Evolutionary conservation across 2,113 vertebrate species (phyloP).

Genomic region (Apeltes quadracus): DNA sequence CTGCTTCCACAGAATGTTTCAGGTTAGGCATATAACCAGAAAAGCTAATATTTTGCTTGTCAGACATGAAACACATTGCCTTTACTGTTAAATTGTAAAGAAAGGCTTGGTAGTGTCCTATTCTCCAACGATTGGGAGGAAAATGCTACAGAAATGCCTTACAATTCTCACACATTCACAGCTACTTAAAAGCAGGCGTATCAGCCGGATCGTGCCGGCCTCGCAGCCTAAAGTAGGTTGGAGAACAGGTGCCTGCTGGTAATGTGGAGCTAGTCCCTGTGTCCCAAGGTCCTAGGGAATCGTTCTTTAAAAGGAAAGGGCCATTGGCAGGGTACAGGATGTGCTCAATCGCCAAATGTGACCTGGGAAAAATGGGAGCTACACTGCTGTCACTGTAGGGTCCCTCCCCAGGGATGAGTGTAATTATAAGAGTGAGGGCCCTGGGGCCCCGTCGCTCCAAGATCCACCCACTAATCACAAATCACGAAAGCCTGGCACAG

Average conservation of each 20-base stretch:
- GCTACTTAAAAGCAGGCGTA: constrained; percentile 51
- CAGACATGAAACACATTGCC: constrained; percentile 33
- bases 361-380: constrained; percentile 82
- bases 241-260: constrained; percentile 74
- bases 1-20: constrained; percentile 42
- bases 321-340: constrained; percentile 70
- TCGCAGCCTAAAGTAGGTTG: constrained; percentile 72
- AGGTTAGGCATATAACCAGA: constrained; percentile 49
- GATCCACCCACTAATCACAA: constrained; percentile 83
- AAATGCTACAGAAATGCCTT: constrained; percentile 3
- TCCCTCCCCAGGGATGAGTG: constrained; percentile 76
- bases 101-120: not conserved
- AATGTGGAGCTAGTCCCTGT: constrained; percentile 78
- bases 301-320: constrained; percentile 79
- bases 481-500: constrained; percentile 70
- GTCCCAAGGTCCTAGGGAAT: constrained; percentile 77
- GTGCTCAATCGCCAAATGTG: constrained; percentile 74
- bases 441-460: constrained; percentile 71
- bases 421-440: constrained; percentile 81
- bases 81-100: constrained; percentile 32
- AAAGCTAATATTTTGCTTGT: constrained; percentile 61
- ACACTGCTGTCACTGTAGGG: constrained; percentile 74
- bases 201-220: constrained; percentile 30
- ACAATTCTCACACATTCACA: constrained; percentile 20
- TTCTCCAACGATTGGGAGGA: not conserved